Conservation (phyloP, 2,797 vertebrate species). For the Diceros bicornis region DNA sequence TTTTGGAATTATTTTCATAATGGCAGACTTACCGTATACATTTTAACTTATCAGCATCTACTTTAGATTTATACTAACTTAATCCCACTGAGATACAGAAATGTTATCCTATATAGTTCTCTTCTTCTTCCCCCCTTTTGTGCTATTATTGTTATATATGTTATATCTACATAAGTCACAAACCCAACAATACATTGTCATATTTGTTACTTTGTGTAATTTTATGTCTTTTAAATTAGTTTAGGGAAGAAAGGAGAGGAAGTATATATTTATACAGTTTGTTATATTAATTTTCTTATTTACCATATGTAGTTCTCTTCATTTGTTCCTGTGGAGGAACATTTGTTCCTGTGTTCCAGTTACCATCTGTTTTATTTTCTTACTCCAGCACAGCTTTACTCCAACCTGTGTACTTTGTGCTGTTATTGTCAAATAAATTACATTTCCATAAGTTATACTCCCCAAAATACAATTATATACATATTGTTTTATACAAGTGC, state of each 20-base stretch:
- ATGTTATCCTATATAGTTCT: background rate
- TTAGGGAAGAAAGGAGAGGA: too few relatives aligned
- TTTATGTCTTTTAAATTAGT: too few relatives aligned
- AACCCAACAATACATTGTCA: too few relatives aligned
- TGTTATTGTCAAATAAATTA: slow-evolving; percentile 21
- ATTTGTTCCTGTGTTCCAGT: background rate
- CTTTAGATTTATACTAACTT: background rate
- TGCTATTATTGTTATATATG: background rate
- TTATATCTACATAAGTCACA: too few relatives aligned
- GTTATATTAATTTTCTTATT: background rate
- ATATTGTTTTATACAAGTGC: background rate
- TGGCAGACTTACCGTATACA: background rate
- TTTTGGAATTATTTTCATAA: background rate
- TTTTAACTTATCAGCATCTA: background rate
- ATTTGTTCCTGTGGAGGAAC: background rate
- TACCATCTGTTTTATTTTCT: background rate
- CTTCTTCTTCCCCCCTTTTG: background rate
- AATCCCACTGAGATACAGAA: background rate
- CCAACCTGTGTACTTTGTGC: background rate
- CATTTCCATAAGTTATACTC: background rate
- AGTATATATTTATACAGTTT: background rate
- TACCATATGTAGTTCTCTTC: background rate
- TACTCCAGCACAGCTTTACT: background rate
- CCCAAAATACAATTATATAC: background rate
- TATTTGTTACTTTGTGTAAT: too few relatives aligned